These are phyloP conservation scores for Styela clava DNA, from an alignment of 23 tunicate species.

Conservation along the genomic window DNA sequence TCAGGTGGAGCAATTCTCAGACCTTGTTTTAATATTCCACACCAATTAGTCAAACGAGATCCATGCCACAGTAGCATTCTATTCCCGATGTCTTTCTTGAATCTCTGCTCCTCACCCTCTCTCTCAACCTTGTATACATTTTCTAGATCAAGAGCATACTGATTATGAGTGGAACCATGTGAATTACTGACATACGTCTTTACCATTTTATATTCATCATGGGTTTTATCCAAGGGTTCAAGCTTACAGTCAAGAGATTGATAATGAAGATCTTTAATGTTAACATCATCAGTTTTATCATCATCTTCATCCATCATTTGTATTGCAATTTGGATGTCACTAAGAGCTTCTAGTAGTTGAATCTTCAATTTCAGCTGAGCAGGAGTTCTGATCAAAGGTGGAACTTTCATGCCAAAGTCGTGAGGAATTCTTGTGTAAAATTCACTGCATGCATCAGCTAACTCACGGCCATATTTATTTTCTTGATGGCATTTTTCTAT, in stretches of 20 bases:
- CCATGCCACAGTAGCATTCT: conserved; percentile 85
- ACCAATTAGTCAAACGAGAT: conserved; percentile 66
- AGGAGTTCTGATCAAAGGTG: conserved; percentile 45
- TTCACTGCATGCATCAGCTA: conserved; percentile 63
- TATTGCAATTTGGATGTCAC: conserved; percentile 56
- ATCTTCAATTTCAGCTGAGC: conserved; percentile 45
- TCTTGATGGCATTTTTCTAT: conserved; percentile 35
- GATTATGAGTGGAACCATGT: conserved; percentile 70
- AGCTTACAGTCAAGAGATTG: conserved; percentile 52
- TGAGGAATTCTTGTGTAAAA: conserved; percentile 93
- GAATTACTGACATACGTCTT: conserved; percentile 39
- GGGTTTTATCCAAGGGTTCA: conserved; percentile 18
- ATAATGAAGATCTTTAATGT: conserved; percentile 40
- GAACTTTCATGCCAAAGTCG: conserved; percentile 78
- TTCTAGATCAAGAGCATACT: conserved; percentile 41
- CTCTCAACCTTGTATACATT: conserved; percentile 44
- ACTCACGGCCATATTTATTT: not conserved
- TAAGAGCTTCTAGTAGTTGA: conserved; percentile 65
- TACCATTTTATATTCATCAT: conserved; percentile 42
- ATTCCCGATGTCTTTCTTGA: conserved; percentile 23
- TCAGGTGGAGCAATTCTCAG: conserved; percentile 78
- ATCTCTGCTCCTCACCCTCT: conserved; percentile 24
- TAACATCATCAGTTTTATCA: conserved; percentile 29
- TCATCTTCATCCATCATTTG: conserved; percentile 40
- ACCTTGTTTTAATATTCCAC: conserved; percentile 75